phyloP scores from a whole-genome alignment of 2,888 invertebrate genomes.

The Anarsia innoxiella region DNA sequence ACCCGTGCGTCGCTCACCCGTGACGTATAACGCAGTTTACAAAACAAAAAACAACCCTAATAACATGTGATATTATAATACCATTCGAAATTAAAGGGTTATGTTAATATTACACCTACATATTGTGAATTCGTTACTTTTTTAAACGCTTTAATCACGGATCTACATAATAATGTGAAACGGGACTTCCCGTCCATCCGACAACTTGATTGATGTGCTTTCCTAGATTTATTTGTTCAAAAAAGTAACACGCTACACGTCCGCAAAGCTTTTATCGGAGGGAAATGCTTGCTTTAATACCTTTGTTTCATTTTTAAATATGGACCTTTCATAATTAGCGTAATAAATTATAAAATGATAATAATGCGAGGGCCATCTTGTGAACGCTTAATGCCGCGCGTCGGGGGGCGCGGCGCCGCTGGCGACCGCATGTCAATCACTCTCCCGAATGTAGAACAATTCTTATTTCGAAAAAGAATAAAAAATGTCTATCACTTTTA shows the following conservation, averaged over 20 bases:
- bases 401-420: constrained; percentile 58
- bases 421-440: constrained; percentile 74
- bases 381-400: constrained; percentile 63
- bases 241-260: constrained; percentile 64
- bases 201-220: constrained; percentile 71
- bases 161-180: constrained; percentile 68
- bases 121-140: constrained; percentile 61
- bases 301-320: constrained; percentile 72
- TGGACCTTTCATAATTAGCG: constrained; percentile 70
- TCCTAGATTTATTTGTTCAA: constrained; percentile 67
- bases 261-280: constrained; percentile 57
- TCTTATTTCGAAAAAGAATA: constrained; percentile 68
- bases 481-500: constrained; percentile 65
- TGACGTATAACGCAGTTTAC: background rate
- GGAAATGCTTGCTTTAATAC: constrained; percentile 59
- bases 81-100: constrained; percentile 44
- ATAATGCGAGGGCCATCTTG: constrained; percentile 69
- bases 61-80: constrained; percentile 16
- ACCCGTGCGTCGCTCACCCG: constrained; percentile 6
- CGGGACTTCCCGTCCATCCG: constrained; percentile 67
- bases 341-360: constrained; percentile 75
- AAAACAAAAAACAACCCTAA: constrained; percentile 3
- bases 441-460: constrained; percentile 71
- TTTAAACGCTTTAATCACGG: constrained; percentile 64
- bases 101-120: constrained; percentile 46